Evolutionary conservation across 1,140 invertebrate species (phyloP), one percentile per base, ranked within the genome.

Genomic region (Pemphigus obesinymphae): DNA sequence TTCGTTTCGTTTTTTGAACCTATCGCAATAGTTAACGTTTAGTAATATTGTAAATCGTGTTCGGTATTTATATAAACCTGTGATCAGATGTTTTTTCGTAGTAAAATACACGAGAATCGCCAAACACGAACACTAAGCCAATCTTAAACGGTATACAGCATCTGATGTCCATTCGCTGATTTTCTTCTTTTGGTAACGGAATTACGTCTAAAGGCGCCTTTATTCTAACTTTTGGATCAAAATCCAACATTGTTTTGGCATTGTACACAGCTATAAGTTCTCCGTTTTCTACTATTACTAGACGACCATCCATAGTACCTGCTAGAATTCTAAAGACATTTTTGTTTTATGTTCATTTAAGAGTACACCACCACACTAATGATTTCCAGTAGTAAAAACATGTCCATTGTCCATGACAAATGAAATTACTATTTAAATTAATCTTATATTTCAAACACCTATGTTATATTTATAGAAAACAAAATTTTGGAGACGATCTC

Each of bases 221-320:
- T 68, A 72, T 48, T 82, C 43, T 55, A 70, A 37, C 17, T 72
- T 82, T 70, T 29, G 80, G 66, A 70, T 82, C 80, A 48, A 82
- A 70, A 70, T 43, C 15, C 1, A 84, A 83, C 61, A 73, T 84
- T 13, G 85, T 63, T 80, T 83, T 55, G 2, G 90, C 89, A 85
- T 88, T 87, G 86, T 90, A 90, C 84, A 92, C 85, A 84, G 89
- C 88, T 82, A 92, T 92, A 58, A 94, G 86, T 84, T 96, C 94
- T 13, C 93, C 94, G 85, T 92, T 92, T 85, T 96, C 94, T 66
- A 96, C 90, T 53, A 93, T 87, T 84, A 95, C 88, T 37, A 96
- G 88, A 82, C 90, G 88, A 2, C 94, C 94, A 84, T 90, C 91
- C 63, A 89, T 88, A 1, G 93, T 94, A 0, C 94, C 94, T 37